These are phyloP conservation scores for Noctua janthina DNA, from an alignment of 2,888 invertebrate species.

Conservation along the genomic window DNA sequence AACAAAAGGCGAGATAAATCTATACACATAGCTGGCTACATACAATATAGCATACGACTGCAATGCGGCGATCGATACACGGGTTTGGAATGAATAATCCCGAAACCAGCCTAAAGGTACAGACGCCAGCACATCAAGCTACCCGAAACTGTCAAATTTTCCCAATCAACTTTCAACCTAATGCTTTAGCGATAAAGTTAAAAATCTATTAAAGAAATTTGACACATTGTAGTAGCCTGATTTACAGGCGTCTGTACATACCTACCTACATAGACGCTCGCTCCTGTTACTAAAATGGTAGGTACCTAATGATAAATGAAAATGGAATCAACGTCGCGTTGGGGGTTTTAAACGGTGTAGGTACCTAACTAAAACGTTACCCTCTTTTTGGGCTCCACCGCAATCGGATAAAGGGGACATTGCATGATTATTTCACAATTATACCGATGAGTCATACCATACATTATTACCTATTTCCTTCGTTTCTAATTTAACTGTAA, in stretches of 20 bases:
- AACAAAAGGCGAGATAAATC: conserved; percentile 21
- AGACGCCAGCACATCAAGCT: too few relatives aligned
- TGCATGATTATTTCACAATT: conserved; percentile 40
- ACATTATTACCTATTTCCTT: conserved; percentile 6
- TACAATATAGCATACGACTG: neutral
- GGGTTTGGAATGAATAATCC: neutral
- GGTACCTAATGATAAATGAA: neutral
- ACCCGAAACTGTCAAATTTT: too few relatives aligned
- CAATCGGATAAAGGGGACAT: neutral
- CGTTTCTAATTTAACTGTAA: neutral
- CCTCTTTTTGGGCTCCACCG: neutral
- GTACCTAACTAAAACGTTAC: neutral
- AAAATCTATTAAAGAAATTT: too few relatives aligned
- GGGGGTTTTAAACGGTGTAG: too few relatives aligned
- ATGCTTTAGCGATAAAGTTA: too few relatives aligned
- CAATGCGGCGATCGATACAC: conserved; percentile 8
- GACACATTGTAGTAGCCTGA: too few relatives aligned
- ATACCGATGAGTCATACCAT: too few relatives aligned
- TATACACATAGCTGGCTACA: neutral
- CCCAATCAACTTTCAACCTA: too few relatives aligned
- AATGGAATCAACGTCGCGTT: neutral
- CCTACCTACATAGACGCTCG: neutral
- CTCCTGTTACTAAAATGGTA: neutral
- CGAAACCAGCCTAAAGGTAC: neutral
- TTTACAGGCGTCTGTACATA: too few relatives aligned